A percentile compares a stretch with the other conserved stretches of the same genome.
Evolutionary conservation across 2,113 vertebrate genomes (phyloP).

Genomic region (Seriola aureovittata): DNA sequence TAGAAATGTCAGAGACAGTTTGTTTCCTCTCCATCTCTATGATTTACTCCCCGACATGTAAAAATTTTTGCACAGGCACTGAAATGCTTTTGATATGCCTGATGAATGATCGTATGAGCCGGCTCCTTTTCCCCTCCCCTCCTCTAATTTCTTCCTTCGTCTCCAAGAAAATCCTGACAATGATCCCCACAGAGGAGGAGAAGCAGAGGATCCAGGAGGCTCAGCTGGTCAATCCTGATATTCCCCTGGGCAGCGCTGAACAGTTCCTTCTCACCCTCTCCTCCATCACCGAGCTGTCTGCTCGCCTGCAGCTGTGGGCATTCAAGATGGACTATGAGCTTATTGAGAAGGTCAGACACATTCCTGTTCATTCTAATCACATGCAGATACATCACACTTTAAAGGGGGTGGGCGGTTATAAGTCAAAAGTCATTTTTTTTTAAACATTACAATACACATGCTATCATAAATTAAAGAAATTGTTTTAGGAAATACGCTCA

Average conservation of each 20-base stretch:
- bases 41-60: slow-evolving; percentile 12
- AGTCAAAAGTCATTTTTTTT: slow-evolving; percentile 10
- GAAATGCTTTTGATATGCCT: slow-evolving; percentile 23
- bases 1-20: slow-evolving; percentile 44
- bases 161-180: slow-evolving; percentile 96
- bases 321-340: slow-evolving; percentile 99
- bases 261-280: slow-evolving; percentile 97
- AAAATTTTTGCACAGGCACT: background rate
- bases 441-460: background rate
- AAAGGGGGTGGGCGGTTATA: background rate
- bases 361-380: slow-evolving; percentile 28
- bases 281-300: slow-evolving; percentile 95
- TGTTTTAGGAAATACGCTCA: background rate
- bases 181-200: slow-evolving; percentile 97
- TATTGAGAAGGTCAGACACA: slow-evolving; percentile 91
- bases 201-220: slow-evolving; percentile 99
- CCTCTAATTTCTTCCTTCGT: slow-evolving; percentile 18
- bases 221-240: slow-evolving; percentile 92
- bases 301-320: slow-evolving; percentile 97
- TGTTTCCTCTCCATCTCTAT: slow-evolving; percentile 5
- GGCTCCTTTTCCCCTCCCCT: slow-evolving; percentile 8
- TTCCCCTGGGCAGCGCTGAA: slow-evolving; percentile 94
- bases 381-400: slow-evolving; percentile 9
- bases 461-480: background rate
- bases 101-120: slow-evolving; percentile 35